phyloP scores from a whole-genome alignment of 2,888 invertebrate genomes.

The Neocrepidodera transversa region DNA sequence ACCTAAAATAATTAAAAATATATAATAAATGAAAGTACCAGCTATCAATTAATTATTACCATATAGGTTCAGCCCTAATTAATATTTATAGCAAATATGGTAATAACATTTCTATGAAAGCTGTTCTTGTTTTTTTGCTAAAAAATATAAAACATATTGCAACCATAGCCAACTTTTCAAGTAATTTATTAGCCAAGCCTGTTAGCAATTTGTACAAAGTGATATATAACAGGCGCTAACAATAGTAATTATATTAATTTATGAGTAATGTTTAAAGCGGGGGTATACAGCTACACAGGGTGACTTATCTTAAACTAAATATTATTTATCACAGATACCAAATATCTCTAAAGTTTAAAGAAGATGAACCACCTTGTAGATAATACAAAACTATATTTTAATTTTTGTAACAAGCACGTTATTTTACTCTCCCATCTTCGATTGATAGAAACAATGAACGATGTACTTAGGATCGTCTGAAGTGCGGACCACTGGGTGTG shows the following conservation, averaged over 20 bases:
- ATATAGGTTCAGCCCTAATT: too few relatives aligned
- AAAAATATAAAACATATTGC: constrained; percentile 2
- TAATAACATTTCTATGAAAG: constrained; percentile 10
- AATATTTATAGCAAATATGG: too few relatives aligned
- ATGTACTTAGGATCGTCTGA: constrained; percentile 24
- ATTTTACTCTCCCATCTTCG: constrained; percentile 15
- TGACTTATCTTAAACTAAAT: not conserved
- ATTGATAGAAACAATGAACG: constrained; percentile 26
- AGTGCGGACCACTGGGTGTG: constrained; percentile 27
- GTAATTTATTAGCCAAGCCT: constrained; percentile 6
- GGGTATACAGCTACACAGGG: not conserved
- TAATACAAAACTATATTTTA: not conserved
- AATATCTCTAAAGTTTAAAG: too few relatives aligned
- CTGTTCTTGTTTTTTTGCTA: constrained; percentile 1
- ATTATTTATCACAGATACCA: too few relatives aligned
- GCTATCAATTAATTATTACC: too few relatives aligned
- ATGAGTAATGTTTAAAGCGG: not conserved
- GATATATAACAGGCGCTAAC: constrained; percentile 13
- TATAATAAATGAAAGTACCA: too few relatives aligned
- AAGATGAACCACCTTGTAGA: constrained; percentile 1
- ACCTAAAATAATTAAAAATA: too few relatives aligned
- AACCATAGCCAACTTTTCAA: constrained; percentile 1
- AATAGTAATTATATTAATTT: constrained; percentile 16
- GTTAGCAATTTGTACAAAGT: constrained; percentile 6
- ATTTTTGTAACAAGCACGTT: constrained; percentile 11